phyloP scores from a whole-genome alignment of 2,797 vertebrate genomes.

The Etheostoma perlongum region DNA sequence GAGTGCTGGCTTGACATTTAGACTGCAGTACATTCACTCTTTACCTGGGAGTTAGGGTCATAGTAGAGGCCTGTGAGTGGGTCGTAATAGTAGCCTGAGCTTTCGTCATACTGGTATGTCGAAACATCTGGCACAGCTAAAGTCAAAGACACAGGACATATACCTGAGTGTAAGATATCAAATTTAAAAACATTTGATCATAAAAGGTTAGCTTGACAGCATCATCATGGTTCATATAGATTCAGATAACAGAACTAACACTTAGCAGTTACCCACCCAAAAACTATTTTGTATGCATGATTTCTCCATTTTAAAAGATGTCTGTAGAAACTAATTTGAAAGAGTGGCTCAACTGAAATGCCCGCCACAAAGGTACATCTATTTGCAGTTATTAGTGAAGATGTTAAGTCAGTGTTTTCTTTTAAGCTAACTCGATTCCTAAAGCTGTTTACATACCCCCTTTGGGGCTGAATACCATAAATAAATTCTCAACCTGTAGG shows the following conservation, averaged over 20 bases:
- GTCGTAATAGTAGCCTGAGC: slow-evolving; percentile 93
- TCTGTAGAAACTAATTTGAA: neutral
- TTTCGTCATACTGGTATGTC: slow-evolving; percentile 93
- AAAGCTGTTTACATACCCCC: neutral
- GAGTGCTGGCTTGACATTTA: neutral
- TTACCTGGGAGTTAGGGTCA: slow-evolving; percentile 92
- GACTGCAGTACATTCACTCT: neutral
- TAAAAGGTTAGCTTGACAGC: neutral
- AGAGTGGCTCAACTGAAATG: neutral
- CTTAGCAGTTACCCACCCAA: neutral
- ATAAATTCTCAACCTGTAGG: neutral
- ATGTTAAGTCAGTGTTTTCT: neutral
- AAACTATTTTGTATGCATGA: neutral
- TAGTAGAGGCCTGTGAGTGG: slow-evolving; percentile 94
- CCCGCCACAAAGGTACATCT: slow-evolving; percentile 2
- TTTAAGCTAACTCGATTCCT: neutral
- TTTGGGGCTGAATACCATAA: neutral
- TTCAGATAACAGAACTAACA: neutral
- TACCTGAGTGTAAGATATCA: neutral
- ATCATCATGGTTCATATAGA: neutral
- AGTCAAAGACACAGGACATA: slow-evolving; percentile 25
- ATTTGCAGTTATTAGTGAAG: neutral
- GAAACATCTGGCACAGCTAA: slow-evolving; percentile 92
- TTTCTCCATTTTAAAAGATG: neutral
- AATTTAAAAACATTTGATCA: neutral